A percentile compares a stretch with the other conserved stretches of the same genome.
phyloP scores from a whole-genome alignment of 2,797 vertebrate species.

The Hippocampus kuda region DNA sequence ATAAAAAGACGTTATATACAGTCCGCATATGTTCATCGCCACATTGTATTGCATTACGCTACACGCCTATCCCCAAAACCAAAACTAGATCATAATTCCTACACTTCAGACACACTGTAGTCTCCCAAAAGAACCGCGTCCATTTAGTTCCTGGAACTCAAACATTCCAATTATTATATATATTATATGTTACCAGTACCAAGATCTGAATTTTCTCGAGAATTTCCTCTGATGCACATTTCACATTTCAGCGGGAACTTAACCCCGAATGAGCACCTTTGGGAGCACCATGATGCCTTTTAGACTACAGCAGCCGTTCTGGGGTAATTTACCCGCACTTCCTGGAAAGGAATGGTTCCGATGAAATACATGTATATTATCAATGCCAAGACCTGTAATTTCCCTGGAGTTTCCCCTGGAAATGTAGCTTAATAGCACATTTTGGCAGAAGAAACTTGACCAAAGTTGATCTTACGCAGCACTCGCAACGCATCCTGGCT shows the following conservation, averaged over 20 bases:
- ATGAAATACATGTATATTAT: background rate
- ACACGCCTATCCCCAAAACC: too few species aligned
- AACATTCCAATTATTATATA: too few species aligned
- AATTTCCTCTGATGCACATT: background rate
- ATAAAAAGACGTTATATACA: too few species aligned
- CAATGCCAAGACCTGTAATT: background rate
- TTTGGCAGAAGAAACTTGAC: background rate
- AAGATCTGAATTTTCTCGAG: background rate
- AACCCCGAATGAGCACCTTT: background rate
- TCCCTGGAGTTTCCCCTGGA: background rate
- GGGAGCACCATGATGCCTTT: background rate
- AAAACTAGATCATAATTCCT: background rate
- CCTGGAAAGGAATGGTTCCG: background rate
- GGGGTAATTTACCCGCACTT: background rate
- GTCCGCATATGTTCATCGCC: too few species aligned
- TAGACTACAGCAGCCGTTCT: background rate
- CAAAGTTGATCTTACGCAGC: background rate
- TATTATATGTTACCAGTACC: background rate
- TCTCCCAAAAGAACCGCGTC: background rate
- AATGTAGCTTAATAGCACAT: background rate
- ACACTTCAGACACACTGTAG: background rate
- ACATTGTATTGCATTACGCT: too few species aligned
- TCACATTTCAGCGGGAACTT: background rate
- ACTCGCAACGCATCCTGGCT: background rate
- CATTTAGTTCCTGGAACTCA: background rate